Percentiles rank a stretch among this genome's conserved stretches.
phyloP scores from a whole-genome alignment of 2,113 vertebrate species.

The Zapornia atra region DNA sequence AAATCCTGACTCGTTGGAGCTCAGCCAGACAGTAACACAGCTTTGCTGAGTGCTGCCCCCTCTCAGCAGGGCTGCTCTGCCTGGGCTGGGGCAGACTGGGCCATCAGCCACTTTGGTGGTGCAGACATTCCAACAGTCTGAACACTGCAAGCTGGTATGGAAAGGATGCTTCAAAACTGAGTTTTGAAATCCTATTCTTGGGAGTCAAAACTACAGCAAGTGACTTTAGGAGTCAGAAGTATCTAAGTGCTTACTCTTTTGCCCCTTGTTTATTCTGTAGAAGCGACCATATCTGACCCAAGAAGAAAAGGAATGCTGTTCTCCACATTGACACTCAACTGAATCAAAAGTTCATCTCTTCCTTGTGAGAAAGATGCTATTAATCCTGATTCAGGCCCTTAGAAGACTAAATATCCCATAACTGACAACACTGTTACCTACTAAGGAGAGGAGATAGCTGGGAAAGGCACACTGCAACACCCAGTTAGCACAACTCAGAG shows the following conservation, averaged over 20 bases:
- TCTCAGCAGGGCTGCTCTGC: background rate
- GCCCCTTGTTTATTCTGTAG: background rate
- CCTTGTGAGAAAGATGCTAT: background rate
- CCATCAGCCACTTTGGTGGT: background rate
- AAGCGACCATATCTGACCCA: background rate
- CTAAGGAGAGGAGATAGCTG: background rate
- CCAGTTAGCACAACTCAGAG: background rate
- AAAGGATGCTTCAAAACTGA: background rate
- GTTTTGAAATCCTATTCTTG: background rate
- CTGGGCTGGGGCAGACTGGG: background rate
- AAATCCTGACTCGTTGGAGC: accelerated
- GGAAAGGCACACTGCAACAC: background rate
- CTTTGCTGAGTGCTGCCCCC: accelerated
- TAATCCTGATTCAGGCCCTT: background rate
- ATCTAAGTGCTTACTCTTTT: background rate
- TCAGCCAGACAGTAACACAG: accelerated
- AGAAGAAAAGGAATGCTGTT: background rate
- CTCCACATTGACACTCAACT: background rate
- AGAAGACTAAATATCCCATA: background rate
- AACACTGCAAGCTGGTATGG: background rate
- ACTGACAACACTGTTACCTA: background rate
- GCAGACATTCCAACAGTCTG: background rate
- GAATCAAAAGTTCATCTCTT: background rate
- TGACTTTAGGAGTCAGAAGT: background rate
- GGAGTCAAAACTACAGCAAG: background rate